These are phyloP conservation scores for Andrena hattorfiana DNA, from an alignment of 2,888 invertebrate species.

Conservation along the genomic window DNA sequence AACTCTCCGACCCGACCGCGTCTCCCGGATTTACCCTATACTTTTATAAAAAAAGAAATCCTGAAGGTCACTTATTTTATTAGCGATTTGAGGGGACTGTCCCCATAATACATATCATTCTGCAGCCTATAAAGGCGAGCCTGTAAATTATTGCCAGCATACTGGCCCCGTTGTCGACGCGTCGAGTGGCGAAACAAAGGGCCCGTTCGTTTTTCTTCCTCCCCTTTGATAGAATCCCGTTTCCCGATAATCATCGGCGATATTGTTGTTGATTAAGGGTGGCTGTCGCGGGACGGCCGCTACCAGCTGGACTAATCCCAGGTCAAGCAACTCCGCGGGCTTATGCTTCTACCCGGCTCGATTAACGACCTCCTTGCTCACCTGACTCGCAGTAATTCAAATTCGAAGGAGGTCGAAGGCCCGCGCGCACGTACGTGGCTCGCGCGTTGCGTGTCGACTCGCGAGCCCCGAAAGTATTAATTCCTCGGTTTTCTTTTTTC, in stretches of 20 bases:
- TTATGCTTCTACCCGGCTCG: conserved; percentile 41
- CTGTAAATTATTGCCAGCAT: conserved; percentile 34
- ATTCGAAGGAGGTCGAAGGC: conserved; percentile 59
- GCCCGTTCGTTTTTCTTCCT: neutral
- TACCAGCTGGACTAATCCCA: conserved; percentile 54
- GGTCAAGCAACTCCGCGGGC: conserved; percentile 36
- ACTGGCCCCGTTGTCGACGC: neutral
- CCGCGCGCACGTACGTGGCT: conserved; percentile 8
- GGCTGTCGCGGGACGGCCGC: conserved; percentile 8
- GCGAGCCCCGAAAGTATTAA: conserved; percentile 53
- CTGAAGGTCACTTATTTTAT: too few species aligned
- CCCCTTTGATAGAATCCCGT: conserved; percentile 17
- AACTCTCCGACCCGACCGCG: too few species aligned
- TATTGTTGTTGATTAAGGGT: conserved; percentile 44
- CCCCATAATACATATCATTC: conserved; percentile 16
- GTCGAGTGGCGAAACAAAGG: conserved; percentile 21
- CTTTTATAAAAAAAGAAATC: too few species aligned
- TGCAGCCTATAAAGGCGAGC: neutral
- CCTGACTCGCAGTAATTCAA: conserved; percentile 66
- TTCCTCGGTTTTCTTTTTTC: conserved; percentile 56
- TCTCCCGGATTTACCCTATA: too few species aligned
- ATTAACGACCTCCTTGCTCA: conserved; percentile 64
- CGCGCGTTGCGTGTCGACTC: conserved; percentile 52
- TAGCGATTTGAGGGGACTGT: neutral
- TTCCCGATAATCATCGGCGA: conserved; percentile 36